These are phyloP conservation scores for Lordiphosa collinella DNA, from an alignment of 1,140 invertebrate species.

Conservation along the genomic window DNA sequence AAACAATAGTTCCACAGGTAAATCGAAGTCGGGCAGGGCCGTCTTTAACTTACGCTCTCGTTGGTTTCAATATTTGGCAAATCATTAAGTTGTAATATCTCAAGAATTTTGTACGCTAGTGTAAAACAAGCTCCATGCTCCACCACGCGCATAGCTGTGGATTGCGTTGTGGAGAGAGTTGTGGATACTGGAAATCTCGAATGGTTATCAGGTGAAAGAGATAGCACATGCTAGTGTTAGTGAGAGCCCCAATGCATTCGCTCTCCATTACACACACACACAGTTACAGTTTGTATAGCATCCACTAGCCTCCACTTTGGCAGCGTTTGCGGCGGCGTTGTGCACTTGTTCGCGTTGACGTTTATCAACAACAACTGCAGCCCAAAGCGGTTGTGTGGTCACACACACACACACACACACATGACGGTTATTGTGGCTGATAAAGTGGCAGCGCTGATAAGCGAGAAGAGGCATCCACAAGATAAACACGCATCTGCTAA, in stretches of 20 bases:
- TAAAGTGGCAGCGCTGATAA: constrained; percentile 45
- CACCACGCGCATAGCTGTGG: constrained; percentile 50
- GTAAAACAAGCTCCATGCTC: constrained; percentile 36
- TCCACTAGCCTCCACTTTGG: constrained; percentile 19
- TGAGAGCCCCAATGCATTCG: constrained; percentile 6
- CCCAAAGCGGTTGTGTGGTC: too few relatives aligned
- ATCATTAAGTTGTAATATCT: neutral
- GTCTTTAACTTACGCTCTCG: neutral
- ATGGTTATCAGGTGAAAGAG: neutral
- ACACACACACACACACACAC: too few relatives aligned
- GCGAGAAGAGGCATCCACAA: constrained; percentile 20
- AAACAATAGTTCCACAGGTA: too few relatives aligned
- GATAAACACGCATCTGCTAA: constrained; percentile 24
- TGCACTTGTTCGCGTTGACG: constrained; percentile 51
- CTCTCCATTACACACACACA: neutral
- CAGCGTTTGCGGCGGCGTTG: constrained; percentile 55
- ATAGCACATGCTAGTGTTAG: neutral
- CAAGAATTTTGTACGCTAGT: constrained; percentile 17
- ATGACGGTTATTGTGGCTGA: constrained; percentile 10
- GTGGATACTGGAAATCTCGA: constrained; percentile 51
- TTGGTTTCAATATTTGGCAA: neutral
- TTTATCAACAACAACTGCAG: constrained; percentile 31
- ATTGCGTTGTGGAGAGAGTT: constrained; percentile 8
- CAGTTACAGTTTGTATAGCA: neutral
- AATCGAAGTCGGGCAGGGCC: too few relatives aligned